Base-by-base conservation (phyloP, 2,113 vertebrate genomes). In the Gallinago media region DNA sequence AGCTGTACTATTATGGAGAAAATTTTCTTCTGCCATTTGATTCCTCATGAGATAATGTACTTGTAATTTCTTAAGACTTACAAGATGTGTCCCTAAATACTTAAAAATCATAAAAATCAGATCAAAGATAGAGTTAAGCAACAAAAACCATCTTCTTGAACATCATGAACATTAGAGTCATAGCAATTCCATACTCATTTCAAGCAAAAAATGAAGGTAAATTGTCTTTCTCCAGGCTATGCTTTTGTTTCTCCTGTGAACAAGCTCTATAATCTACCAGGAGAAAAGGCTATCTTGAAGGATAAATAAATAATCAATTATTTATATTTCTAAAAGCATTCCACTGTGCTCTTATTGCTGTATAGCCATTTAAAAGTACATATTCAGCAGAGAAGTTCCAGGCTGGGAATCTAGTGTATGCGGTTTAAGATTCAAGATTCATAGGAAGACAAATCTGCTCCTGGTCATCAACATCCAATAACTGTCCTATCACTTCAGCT, bases 271-370 rank as follows among this genome's bases (percentile, higher is more conserved):
- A 87, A 84, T 86, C 76, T 92, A 82, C 83, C 77, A 93, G 59
- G 88, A 94, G 91, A 84, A 96, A 82, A 87, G 73, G 91, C 95
- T 96, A 95, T 87, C 70, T 94, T 92, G 83, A 66, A 95, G 68
- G 88, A 77, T 96, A 97, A 96, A 96, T 96, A 97, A 96, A 93
- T 88, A 94, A 95, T 96, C 80, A 90, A 95, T 97, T 92, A 96
- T 97, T 96, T 96, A 92, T 90, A 46, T 95, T 91, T 91, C 91
- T 94, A 92, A 96, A 96, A 96, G 91, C 91, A 82, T 94, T 94
- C 83, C 86, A 73, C 85, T 90, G 42, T 58, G 76, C 79, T 93
- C 61, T 93, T 88, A 86, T 56, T 89, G 82, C 83, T 92, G 56
- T 46, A 49, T 49, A 94, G 78, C 90, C 70, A 38, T 85, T 92